Evolutionary conservation across 2,888 invertebrate species (phyloP).

Genomic region (Cetonia aurata): DNA sequence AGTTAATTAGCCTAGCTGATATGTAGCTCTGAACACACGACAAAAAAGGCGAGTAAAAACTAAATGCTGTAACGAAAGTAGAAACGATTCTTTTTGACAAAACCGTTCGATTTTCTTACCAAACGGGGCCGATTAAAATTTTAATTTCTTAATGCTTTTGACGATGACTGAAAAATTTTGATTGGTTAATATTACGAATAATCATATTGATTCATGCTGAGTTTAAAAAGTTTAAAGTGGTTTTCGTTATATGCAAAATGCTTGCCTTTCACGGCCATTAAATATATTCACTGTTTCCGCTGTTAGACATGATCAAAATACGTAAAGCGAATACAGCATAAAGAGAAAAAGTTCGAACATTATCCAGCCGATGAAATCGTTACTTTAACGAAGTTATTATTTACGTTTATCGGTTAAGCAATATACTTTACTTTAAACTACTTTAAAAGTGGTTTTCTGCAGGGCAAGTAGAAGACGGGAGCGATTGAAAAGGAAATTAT

Average conservation of each 20-base stretch:
- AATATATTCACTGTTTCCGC: too few species aligned
- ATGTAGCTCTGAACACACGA: constrained; percentile 46
- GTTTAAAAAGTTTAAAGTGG: too few species aligned
- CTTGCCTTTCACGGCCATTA: too few species aligned
- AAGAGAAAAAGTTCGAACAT: not conserved
- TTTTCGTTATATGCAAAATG: too few species aligned
- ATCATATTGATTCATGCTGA: too few species aligned
- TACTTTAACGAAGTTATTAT: constrained; percentile 18
- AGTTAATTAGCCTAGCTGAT: constrained; percentile 47
- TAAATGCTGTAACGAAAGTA: constrained; percentile 44
- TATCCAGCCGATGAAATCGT: not conserved
- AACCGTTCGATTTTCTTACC: too few species aligned
- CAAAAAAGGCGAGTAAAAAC: constrained; percentile 45
- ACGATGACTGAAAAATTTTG: too few species aligned
- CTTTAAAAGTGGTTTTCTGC: not conserved
- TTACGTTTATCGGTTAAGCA: constrained; percentile 14
- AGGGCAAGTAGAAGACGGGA: not conserved
- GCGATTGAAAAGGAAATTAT: not conserved
- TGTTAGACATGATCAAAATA: too few species aligned
- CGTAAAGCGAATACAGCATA: not conserved
- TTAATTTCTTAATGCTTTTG: not conserved
- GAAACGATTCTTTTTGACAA: not conserved
- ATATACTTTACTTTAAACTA: not conserved
- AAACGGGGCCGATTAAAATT: too few species aligned
- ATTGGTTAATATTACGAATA: too few species aligned